A percentile compares a stretch with the other conserved stretches of the same genome.
Conservation (phyloP, 30 jellyfish, hydroid and myxozoan genomes). For the Aurelia sp. region DNA sequence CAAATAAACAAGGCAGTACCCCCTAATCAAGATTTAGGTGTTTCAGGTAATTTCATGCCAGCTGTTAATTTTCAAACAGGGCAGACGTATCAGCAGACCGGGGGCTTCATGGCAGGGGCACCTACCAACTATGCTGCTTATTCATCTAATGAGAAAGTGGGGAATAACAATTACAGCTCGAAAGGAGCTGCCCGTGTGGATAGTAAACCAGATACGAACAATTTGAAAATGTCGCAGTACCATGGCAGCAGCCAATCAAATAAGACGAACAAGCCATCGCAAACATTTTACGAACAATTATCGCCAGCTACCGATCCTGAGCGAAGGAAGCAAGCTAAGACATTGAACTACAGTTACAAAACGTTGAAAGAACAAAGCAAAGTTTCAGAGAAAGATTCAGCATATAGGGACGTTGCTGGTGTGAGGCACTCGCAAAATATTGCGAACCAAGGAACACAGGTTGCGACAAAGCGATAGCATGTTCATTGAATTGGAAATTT, state of each 20-base stretch:
- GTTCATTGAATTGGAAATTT: slow-evolving; percentile 6
- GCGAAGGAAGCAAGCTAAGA: slow-evolving; percentile 30
- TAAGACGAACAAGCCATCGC: slow-evolving; percentile 15
- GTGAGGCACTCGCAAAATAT: slow-evolving; percentile 50
- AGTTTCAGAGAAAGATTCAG: slow-evolving; percentile 57
- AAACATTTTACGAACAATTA: slow-evolving; percentile 54
- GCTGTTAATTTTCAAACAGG: slow-evolving; percentile 70
- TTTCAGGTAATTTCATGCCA: slow-evolving; percentile 76
- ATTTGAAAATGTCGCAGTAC: slow-evolving; percentile 18
- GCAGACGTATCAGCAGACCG: slow-evolving; percentile 55
- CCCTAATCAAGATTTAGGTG: slow-evolving; percentile 56
- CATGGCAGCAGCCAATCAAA: slow-evolving; percentile 10
- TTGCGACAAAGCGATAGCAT: slow-evolving; percentile 61
- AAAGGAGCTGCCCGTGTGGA: neutral
- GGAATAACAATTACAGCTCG: slow-evolving; percentile 39
- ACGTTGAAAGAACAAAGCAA: slow-evolving; percentile 32
- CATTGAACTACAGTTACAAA: slow-evolving; percentile 27
- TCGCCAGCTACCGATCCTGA: slow-evolving; percentile 72
- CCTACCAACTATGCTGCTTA: slow-evolving; percentile 33
- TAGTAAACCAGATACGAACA: slow-evolving; percentile 24
- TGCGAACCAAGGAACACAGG: slow-evolving; percentile 53
- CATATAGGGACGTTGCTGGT: slow-evolving; percentile 51
- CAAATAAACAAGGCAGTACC: slow-evolving; percentile 28
- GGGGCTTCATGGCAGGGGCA: slow-evolving; percentile 70
- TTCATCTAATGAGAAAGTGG: slow-evolving; percentile 35